Conservation (phyloP, 2,888 invertebrate species). For the Tetanocera ferruginea region DNA sequence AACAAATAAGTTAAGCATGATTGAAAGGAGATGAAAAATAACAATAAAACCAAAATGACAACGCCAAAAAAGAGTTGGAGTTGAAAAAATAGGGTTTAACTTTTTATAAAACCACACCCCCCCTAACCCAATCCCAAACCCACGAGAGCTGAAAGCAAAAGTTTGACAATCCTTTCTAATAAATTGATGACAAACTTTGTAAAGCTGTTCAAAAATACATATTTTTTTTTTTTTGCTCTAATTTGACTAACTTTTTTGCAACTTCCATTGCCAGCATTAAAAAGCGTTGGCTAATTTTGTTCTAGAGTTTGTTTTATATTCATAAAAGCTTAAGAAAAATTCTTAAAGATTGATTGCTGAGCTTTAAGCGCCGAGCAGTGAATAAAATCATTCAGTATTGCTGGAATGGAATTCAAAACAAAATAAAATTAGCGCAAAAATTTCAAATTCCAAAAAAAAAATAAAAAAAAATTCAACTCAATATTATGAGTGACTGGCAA, state of each 20-base stretch:
- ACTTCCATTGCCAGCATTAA: not conserved
- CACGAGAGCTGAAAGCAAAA: conserved; percentile 16
- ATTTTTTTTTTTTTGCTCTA: not conserved
- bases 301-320: not conserved
- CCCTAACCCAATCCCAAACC: too few species aligned
- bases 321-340: not conserved
- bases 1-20: not conserved
- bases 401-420: too few species aligned
- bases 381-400: too few species aligned
- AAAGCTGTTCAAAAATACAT: conserved; percentile 13
- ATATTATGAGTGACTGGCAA: too few species aligned
- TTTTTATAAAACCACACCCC: too few species aligned
- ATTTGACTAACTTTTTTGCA: not conserved
- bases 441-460: too few species aligned
- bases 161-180: conserved; percentile 2
- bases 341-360: not conserved
- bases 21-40: conserved; percentile 45
- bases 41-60: not conserved
- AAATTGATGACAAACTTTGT: conserved; percentile 24
- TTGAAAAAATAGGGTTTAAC: too few species aligned
- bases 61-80: not conserved
- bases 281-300: not conserved
- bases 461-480: too few species aligned
- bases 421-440: too few species aligned
- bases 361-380: too few species aligned